A percentile compares a stretch with the other conserved stretches of the same genome.
Evolutionary conservation across 2,113 vertebrate species (phyloP).

Genomic region (Strix aluco): DNA sequence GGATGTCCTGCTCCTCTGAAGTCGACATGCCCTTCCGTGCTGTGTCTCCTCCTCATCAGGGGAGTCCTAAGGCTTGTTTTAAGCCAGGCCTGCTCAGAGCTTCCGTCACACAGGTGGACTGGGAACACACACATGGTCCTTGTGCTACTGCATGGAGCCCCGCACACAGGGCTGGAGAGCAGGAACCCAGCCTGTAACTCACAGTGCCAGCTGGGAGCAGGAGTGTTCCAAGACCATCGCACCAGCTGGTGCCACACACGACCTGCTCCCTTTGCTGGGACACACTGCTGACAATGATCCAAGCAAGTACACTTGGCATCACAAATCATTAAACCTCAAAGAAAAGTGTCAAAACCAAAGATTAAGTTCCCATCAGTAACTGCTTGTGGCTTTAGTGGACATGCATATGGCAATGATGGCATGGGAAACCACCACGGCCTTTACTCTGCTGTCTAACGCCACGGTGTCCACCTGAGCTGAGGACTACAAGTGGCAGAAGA

Average conservation of each 20-base stretch:
- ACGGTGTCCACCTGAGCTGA: accelerated
- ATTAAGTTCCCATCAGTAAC: not conserved
- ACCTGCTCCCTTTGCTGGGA: not conserved
- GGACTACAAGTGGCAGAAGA: not conserved
- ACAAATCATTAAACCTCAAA: not conserved
- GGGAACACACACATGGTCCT: not conserved
- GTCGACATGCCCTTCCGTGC: accelerated
- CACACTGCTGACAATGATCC: not conserved
- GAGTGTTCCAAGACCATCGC: not conserved
- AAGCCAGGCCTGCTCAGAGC: not conserved
- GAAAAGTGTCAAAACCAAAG: not conserved
- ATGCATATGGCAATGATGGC: accelerated
- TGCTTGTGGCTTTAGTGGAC: not conserved
- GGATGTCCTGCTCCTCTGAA: not conserved
- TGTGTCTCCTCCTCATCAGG: not conserved
- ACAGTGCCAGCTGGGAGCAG: accelerated
- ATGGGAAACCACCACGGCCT: accelerated
- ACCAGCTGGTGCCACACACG: not conserved
- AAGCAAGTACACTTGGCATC: not conserved
- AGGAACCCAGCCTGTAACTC: not conserved
- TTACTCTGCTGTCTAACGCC: not conserved
- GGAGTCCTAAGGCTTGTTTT: not conserved
- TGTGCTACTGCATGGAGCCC: not conserved
- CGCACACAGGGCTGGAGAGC: not conserved
- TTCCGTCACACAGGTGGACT: not conserved